Percentiles rank a stretch among this genome's conserved stretches.
phyloP scores from a whole-genome alignment of 30 jellyfish, hydroid and myxozoan species.

The Calvadosia cruxmelitensis region DNA sequence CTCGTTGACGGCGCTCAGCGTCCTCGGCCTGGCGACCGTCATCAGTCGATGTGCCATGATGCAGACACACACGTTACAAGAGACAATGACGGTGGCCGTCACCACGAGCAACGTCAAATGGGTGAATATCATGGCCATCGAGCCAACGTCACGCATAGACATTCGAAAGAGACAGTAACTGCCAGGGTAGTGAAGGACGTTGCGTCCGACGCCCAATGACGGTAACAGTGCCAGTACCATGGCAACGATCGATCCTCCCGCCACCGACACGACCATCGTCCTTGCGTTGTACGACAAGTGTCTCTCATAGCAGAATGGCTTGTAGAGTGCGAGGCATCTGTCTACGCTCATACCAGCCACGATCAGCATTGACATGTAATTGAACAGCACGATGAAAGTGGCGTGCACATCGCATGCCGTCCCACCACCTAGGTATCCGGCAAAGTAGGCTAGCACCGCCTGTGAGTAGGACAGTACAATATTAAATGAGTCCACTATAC shows the following conservation, averaged over 20 bases:
- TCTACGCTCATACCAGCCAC: slow-evolving; percentile 42
- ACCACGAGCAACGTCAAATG: slow-evolving; percentile 7
- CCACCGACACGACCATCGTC: slow-evolving; percentile 1
- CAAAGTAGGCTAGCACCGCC: slow-evolving; percentile 35
- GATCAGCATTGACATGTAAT: slow-evolving; percentile 25
- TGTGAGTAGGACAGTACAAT: slow-evolving; percentile 45
- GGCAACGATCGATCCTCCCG: background rate
- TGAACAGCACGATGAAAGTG: slow-evolving; percentile 30
- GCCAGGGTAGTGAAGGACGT: slow-evolving; percentile 72
- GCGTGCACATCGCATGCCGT: slow-evolving; percentile 56
- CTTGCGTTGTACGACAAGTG: slow-evolving; percentile 20
- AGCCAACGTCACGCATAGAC: background rate
- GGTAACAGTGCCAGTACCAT: slow-evolving; percentile 26
- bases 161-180: slow-evolving; percentile 56
- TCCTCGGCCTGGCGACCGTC: background rate
- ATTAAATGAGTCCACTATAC: slow-evolving; percentile 20
- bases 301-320: slow-evolving; percentile 71
- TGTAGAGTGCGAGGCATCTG: slow-evolving; percentile 53
- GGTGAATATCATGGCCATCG: background rate
- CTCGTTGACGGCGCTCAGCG: background rate
- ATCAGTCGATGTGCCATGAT: slow-evolving; percentile 18
- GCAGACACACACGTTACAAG: slow-evolving; percentile 41
- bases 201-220: slow-evolving; percentile 35
- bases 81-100: slow-evolving; percentile 16
- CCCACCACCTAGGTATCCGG: slow-evolving; percentile 49